Percentiles rank a stretch among this genome's conserved stretches.
phyloP scores from a whole-genome alignment of 2,888 invertebrate genomes.

The Amorpha juglandis region DNA sequence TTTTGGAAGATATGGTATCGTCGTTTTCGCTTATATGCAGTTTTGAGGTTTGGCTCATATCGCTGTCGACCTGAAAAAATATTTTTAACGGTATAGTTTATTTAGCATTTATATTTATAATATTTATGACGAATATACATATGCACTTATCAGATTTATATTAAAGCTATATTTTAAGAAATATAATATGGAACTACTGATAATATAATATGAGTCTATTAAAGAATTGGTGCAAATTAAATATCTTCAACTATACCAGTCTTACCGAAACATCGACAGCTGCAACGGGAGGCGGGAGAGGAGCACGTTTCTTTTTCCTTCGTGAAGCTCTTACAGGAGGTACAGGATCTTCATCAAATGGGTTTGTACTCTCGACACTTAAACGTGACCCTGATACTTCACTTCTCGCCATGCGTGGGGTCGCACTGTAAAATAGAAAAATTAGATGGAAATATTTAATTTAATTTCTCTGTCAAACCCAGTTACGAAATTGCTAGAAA shows the following conservation, averaged over 20 bases:
- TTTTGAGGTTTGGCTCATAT: constrained; percentile 49
- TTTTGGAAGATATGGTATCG: constrained; percentile 43
- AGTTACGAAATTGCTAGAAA: too few species aligned
- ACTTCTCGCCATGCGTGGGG: constrained; percentile 76
- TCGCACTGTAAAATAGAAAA: constrained; percentile 51
- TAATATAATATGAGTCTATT: too few species aligned
- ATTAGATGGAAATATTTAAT: too few species aligned
- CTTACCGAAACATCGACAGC: constrained; percentile 58
- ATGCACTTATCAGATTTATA: background rate
- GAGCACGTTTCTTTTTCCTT: constrained; percentile 87
- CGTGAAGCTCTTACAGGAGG: constrained; percentile 81
- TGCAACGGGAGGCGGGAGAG: constrained; percentile 77
- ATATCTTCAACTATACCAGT: too few species aligned
- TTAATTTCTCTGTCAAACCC: too few species aligned
- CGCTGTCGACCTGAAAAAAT: constrained; percentile 61
- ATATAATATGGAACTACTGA: too few species aligned
- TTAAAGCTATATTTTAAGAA: too few species aligned
- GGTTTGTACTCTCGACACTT: constrained; percentile 85
- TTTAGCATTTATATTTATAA: background rate
- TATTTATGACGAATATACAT: background rate
- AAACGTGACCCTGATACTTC: constrained; percentile 82
- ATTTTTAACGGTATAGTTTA: background rate
- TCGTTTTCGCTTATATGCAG: constrained; percentile 56
- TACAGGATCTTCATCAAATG: constrained; percentile 83
- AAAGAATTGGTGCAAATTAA: too few species aligned